Conservation (phyloP, 2,113 vertebrate species). For the Passer montanus region DNA sequence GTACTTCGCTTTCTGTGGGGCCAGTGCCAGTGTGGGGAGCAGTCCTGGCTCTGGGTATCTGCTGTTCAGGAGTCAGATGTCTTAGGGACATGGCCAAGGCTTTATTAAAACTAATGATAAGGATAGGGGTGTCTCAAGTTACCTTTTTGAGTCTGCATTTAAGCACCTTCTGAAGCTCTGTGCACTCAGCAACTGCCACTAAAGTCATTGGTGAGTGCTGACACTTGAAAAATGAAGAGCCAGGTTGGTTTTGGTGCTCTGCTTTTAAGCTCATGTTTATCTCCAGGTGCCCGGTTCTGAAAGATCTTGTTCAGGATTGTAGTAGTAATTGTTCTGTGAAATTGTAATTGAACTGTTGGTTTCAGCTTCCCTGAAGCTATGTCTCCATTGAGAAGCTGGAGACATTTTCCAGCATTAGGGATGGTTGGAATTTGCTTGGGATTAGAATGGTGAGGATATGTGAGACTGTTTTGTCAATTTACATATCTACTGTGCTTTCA, state of each 20-base stretch:
- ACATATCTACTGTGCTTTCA: conserved; percentile 8
- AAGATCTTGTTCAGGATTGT: conserved; percentile 3
- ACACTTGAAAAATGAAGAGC: not conserved
- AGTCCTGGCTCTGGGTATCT: not conserved
- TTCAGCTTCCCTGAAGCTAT: conserved; percentile 54
- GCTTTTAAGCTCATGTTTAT: not conserved
- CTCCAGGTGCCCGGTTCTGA: not conserved
- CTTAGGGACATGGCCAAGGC: not conserved
- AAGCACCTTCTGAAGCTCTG: not conserved
- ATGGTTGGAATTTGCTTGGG: conserved; percentile 55
- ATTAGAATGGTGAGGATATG: conserved; percentile 30
- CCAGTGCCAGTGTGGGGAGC: not conserved
- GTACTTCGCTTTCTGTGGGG: not conserved
- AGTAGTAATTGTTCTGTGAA: conserved; percentile 32
- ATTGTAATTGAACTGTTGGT: conserved; percentile 57
- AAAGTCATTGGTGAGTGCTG: not conserved
- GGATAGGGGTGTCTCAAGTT: not conserved
- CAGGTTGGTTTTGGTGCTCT: not conserved
- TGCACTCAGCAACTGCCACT: not conserved
- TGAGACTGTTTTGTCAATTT: conserved; percentile 43
- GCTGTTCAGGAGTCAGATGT: conserved; percentile 2
- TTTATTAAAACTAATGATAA: not conserved
- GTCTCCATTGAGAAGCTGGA: conserved; percentile 49
- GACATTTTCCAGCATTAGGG: conserved; percentile 50
- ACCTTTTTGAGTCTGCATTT: not conserved